Conservation (phyloP, 2,797 vertebrate species). For the Passerculus sandwichensis region DNA sequence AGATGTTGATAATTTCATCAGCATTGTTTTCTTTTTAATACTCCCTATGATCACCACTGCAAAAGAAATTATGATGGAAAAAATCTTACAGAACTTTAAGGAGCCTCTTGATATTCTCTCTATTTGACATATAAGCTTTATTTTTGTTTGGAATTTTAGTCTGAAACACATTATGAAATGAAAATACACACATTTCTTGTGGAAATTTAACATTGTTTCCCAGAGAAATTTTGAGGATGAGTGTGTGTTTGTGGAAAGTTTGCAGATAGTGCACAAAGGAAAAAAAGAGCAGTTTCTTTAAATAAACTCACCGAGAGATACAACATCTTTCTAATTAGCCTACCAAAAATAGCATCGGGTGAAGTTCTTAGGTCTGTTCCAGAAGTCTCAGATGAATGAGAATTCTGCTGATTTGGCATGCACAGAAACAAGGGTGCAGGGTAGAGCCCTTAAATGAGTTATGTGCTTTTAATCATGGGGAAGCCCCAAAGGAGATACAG, state of each 20-base stretch:
- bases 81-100: not conserved
- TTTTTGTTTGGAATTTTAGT: not conserved
- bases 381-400: not conserved
- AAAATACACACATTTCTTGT: not conserved
- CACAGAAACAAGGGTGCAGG: not conserved
- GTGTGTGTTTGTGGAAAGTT: rapidly evolving
- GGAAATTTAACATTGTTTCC: not conserved
- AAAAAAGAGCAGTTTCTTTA: not conserved
- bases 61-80: not conserved
- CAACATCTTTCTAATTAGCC: not conserved
- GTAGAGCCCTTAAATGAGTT: not conserved
- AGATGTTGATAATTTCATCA: not conserved
- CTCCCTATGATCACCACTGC: not conserved
- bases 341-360: not conserved
- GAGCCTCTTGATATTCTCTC: not conserved
- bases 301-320: not conserved
- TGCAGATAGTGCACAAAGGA: not conserved
- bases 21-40: not conserved
- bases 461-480: not conserved
- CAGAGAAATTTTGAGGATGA: not conserved
- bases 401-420: not conserved
- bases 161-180: not conserved
- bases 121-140: not conserved
- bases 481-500: not conserved
- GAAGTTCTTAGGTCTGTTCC: not conserved